These are phyloP conservation scores for Sebastes variabilis DNA, from an alignment of 2,797 vertebrate genomes.

Conservation along the genomic window DNA sequence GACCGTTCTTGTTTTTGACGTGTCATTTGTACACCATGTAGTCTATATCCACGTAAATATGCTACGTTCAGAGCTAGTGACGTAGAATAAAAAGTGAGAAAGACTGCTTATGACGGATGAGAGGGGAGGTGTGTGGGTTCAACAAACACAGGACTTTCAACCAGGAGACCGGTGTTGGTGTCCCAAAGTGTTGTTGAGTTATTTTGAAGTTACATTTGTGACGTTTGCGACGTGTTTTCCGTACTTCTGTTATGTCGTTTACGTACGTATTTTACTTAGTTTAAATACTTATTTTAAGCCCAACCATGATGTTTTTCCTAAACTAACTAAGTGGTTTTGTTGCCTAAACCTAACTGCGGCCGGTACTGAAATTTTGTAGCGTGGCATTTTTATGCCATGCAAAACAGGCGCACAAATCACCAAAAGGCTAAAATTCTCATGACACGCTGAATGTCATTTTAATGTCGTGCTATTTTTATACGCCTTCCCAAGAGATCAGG, in stretches of 20 bases:
- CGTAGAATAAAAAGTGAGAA: no score
- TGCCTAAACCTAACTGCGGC: not conserved
- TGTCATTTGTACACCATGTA: no score
- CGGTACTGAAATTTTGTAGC: not conserved
- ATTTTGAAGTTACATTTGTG: fast-evolving
- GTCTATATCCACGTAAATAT: no score
- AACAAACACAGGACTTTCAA: no score
- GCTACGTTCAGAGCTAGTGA: no score
- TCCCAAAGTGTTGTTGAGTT: no score
- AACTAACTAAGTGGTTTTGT: not conserved
- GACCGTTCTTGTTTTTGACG: no score
- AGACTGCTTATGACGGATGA: fast-evolving
- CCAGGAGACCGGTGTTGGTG: no score
- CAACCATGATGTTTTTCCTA: not conserved
- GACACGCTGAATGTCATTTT: no score
- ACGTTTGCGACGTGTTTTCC: not conserved
- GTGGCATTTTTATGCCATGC: not conserved
- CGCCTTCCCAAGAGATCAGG: not conserved
- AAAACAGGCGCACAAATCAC: not conserved
- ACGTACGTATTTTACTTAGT: not conserved
- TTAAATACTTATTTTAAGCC: not conserved
- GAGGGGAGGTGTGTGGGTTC: fast-evolving
- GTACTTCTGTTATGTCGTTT: not conserved
- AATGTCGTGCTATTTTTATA: no score
- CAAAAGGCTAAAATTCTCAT: no score